These are phyloP conservation scores for Criorhina ranunculi DNA, from an alignment of 2,888 invertebrate genomes.

Conservation along the genomic window DNA sequence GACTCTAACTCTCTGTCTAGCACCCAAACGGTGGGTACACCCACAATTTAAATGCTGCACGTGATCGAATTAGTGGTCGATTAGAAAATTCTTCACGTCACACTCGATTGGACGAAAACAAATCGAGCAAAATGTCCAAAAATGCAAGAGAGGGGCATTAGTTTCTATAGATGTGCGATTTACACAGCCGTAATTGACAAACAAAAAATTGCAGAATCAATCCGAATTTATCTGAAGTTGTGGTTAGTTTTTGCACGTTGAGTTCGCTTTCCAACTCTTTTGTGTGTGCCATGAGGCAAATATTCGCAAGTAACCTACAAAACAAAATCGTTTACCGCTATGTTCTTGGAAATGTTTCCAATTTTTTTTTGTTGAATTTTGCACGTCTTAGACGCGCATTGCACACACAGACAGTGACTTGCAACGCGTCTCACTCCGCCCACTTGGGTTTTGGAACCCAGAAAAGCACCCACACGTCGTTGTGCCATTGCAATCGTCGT, in stretches of 20 bases:
- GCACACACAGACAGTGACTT: slow-evolving; percentile 65
- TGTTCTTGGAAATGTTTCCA: slow-evolving; percentile 66
- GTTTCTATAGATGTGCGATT: slow-evolving; percentile 3
- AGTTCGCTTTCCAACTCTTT: slow-evolving; percentile 70
- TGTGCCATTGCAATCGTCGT: slow-evolving; percentile 12
- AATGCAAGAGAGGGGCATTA: neutral
- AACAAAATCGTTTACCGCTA: slow-evolving; percentile 68
- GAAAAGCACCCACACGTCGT: slow-evolving; percentile 75
- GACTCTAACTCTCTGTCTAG: slow-evolving; percentile 44
- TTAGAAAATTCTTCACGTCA: slow-evolving; percentile 78
- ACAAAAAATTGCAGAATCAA: slow-evolving; percentile 29
- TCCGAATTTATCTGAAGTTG: slow-evolving; percentile 24
- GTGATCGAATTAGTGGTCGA: slow-evolving; percentile 77
- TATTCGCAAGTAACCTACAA: slow-evolving; percentile 60
- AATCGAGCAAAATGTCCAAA: slow-evolving; percentile 28
- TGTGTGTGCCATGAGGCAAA: slow-evolving; percentile 46
- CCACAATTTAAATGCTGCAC: slow-evolving; percentile 77
- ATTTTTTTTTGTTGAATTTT: slow-evolving; percentile 44
- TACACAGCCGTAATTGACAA: slow-evolving; percentile 40
- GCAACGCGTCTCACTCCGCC: slow-evolving; percentile 73
- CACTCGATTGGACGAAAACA: slow-evolving; percentile 41
- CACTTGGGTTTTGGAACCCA: slow-evolving; percentile 59
- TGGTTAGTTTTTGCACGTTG: no score
- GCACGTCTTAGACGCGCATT: slow-evolving; percentile 64
- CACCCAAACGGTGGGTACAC: slow-evolving; percentile 42